Conservation (phyloP, 1,140 invertebrate species). For the Pseudomyrmex dendroicus region DNA sequence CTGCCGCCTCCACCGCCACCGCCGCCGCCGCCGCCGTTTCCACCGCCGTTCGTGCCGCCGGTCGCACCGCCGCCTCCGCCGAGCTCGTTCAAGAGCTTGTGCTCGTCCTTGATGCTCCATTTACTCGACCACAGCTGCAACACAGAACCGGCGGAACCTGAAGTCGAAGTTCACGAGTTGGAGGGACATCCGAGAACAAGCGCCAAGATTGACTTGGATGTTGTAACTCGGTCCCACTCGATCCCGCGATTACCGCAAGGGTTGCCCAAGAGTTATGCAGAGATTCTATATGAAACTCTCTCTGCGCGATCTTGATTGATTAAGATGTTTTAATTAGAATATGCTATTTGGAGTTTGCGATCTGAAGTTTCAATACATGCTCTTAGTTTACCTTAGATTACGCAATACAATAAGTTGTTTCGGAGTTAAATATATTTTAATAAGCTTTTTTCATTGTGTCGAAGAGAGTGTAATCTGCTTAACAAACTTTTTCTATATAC, state of each 20-base stretch:
- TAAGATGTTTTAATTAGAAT: conserved; percentile 36
- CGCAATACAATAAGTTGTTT: not conserved
- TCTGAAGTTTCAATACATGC: not conserved
- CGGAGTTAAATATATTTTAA: not conserved
- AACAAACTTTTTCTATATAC: conserved; percentile 82
- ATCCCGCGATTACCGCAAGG: conserved; percentile 36
- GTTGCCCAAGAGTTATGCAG: conserved; percentile 30
- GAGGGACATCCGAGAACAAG: conserved; percentile 57
- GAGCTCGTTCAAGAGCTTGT: conserved; percentile 93
- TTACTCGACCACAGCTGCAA: conserved; percentile 93
- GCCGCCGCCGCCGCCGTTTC: conserved; percentile 77
- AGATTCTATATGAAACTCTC: conserved; percentile 47
- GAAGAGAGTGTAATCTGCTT: not conserved
- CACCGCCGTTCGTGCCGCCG: conserved; percentile 79
- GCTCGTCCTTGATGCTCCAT: conserved; percentile 95
- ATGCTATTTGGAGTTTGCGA: not conserved
- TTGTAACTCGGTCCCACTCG: conserved; percentile 19
- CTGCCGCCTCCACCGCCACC: conserved; percentile 84
- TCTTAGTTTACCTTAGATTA: conserved; percentile 1
- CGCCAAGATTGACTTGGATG: conserved; percentile 58
- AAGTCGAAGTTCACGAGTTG: conserved; percentile 69
- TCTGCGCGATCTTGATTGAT: conserved; percentile 50
- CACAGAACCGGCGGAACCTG: conserved; percentile 62
- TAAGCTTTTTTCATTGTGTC: not conserved
- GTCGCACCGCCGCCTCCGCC: conserved; percentile 83